Percentiles rank a stretch among this genome's conserved stretches.
Conservation (phyloP, 2,113 vertebrate species). For the Vulpes ferrilata region DNA sequence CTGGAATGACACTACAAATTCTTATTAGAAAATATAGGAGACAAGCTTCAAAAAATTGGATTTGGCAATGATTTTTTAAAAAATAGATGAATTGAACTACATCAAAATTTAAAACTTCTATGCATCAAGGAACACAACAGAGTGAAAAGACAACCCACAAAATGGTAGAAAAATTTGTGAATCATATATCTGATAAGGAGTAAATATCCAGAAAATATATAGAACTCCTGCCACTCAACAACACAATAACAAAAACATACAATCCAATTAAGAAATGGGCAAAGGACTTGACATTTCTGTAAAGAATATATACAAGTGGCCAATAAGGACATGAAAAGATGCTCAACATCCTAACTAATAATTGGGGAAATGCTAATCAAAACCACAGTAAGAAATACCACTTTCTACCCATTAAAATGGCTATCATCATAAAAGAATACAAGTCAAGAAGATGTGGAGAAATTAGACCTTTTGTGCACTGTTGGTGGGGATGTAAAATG, state of each 20-base stretch:
- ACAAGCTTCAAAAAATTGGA: not conserved
- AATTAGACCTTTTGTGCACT: not conserved
- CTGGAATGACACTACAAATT: not conserved
- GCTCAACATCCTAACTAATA: not conserved
- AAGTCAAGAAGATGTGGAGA: not conserved
- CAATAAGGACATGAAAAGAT: not conserved
- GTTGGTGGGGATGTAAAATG: not conserved
- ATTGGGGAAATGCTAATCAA: not conserved
- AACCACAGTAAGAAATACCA: not conserved
- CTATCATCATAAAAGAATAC: not conserved
- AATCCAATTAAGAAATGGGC: not conserved
- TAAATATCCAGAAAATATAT: not conserved
- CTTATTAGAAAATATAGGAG: not conserved
- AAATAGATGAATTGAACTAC: not conserved
- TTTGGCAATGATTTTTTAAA: not conserved
- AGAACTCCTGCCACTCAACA: not conserved
- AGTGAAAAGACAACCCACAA: not conserved
- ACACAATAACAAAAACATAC: not conserved
- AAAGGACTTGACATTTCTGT: not conserved
- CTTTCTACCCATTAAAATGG: not conserved
- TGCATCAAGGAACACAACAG: not conserved
- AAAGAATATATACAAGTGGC: not conserved
- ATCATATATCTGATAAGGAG: not conserved
- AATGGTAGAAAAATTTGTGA: not conserved
- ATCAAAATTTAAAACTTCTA: not conserved